Percentiles rank a stretch among this genome's conserved stretches.
Conservation (phyloP, 2,888 invertebrate genomes). For the Cephalotes varians region DNA sequence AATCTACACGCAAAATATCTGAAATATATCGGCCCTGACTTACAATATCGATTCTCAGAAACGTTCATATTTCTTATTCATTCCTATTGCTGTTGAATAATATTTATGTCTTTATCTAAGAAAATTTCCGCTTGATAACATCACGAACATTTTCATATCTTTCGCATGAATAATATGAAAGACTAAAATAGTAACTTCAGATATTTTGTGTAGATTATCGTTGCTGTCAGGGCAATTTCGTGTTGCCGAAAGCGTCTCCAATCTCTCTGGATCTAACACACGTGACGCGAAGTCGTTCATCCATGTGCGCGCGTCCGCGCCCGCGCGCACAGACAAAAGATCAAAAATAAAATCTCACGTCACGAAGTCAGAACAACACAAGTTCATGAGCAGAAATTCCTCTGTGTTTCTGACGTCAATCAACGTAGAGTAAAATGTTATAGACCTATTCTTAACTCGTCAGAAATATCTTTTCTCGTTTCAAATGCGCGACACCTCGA, state of each 20-base stretch:
- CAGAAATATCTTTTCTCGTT: conserved; percentile 17
- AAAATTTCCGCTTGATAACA: neutral
- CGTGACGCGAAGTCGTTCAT: neutral
- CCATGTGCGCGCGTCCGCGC: neutral
- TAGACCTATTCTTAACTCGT: neutral
- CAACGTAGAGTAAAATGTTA: conserved; percentile 6
- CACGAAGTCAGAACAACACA: neutral
- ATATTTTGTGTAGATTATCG: neutral
- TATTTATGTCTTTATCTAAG: neutral
- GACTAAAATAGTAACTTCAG: neutral
- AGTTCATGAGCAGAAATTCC: conserved; percentile 18
- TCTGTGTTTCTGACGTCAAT: neutral
- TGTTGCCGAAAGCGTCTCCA: neutral
- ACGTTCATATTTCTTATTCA: neutral
- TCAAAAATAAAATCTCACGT: conserved; percentile 15
- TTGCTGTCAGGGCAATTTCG: neutral
- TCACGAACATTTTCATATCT: neutral
- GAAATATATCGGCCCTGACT: neutral
- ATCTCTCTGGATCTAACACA: conserved; percentile 19
- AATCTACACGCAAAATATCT: conserved; percentile 1
- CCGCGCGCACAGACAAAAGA: neutral
- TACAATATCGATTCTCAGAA: neutral
- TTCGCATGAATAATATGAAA: neutral
- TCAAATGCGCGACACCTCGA: neutral
- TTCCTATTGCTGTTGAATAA: neutral